Base-by-base conservation (phyloP, 2,888 invertebrate genomes). In the Ophion obscuratus region DNA sequence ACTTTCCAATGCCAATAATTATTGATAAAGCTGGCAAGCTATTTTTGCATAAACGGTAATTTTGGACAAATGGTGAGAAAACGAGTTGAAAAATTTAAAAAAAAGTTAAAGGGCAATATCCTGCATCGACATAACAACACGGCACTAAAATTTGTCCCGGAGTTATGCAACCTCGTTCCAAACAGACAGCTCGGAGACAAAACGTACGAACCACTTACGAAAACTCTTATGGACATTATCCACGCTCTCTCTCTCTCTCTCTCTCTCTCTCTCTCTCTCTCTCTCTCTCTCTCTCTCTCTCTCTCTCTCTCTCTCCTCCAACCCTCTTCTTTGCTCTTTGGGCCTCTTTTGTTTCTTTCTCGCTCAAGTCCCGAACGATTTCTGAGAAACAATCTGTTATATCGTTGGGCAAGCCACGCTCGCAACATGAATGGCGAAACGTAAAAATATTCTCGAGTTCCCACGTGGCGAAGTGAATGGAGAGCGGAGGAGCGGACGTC, bases 381-480 rank as follows among this genome's bases (percentile, higher is more conserved):
- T 94, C 93, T 88, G 86, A 92, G 94, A 94, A 94, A 93, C 92
- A 92, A 94, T 94, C 93, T 93, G 92, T 93, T 93, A 93, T 90
- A 92, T 90, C 62, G 70, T 74, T 79, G 53, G 59, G 40, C 40
- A 67, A 61, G 62, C 40, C 31, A 66, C 73, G 61, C 67, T 47
- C 88, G 88, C 90, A 92, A 91, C 91, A 91, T 94, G 93, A 94
- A 94, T 94, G 94, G 94, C 92, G 91, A 93, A 93, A 86, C 93
- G 93, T 93, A 93, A 92, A 93, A 93, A 91, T 92, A 91, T 91
- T 89, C 89, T 88, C 88, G 91, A 89, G 92, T 93, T 93, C 94
- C 92, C 94, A 93, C 93, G 92, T 93, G 93, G 90, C 89, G 82
- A 88, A 87, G 90, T 92, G 90, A 93, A 92, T 92, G 93, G 90